phyloP scores from a whole-genome alignment of 2,888 invertebrate genomes.

The Acleris sparsana region DNA sequence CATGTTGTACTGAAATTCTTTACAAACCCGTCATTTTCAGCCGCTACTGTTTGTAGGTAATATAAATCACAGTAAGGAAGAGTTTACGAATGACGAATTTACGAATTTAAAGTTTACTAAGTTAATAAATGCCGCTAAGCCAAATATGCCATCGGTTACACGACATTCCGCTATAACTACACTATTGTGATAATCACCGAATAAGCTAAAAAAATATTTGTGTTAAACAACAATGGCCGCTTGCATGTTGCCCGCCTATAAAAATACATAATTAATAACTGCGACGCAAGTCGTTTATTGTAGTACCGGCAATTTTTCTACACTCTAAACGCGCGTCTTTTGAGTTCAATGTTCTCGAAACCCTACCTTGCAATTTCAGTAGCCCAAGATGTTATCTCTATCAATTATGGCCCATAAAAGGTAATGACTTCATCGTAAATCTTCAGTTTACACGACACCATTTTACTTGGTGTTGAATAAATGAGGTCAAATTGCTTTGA shows the following conservation, averaged over 20 bases:
- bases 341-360: slow-evolving; percentile 70
- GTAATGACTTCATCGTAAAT: slow-evolving; percentile 83
- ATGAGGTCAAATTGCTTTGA: slow-evolving; percentile 70
- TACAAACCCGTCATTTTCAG: no score
- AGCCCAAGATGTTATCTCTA: slow-evolving; percentile 77
- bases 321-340: slow-evolving; percentile 70
- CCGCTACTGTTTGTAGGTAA: no score
- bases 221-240: slow-evolving; percentile 55
- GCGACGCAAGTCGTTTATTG: slow-evolving; percentile 72
- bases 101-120: not conserved
- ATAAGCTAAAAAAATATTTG: slow-evolving; percentile 53
- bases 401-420: slow-evolving; percentile 82
- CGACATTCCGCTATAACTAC: slow-evolving; percentile 4
- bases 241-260: slow-evolving; percentile 70
- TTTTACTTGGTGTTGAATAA: slow-evolving; percentile 78
- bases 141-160: not conserved
- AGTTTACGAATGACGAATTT: no score
- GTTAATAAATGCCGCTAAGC: not conserved
- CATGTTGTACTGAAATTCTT: no score
- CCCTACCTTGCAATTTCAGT: slow-evolving; percentile 79
- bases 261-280: slow-evolving; percentile 77
- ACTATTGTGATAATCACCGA: slow-evolving; percentile 38
- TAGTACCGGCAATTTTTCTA: slow-evolving; percentile 74
- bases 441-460: slow-evolving; percentile 77
- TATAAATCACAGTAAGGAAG: not conserved